Conservation (phyloP, 1,140 invertebrate species). For the Zaprionus gabonicus region DNA sequence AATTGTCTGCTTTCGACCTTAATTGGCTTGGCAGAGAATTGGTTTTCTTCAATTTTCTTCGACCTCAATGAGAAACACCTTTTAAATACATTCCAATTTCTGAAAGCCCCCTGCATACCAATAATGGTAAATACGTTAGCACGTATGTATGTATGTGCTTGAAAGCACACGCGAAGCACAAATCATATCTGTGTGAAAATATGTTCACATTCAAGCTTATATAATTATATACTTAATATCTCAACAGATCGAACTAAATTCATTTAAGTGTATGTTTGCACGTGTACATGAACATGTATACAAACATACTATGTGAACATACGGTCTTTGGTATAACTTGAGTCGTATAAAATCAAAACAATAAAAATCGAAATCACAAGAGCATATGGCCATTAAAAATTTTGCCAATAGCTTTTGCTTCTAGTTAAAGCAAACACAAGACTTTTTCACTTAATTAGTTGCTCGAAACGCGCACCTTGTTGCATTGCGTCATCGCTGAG, state of each 20-base stretch:
- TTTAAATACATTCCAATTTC: slow-evolving; percentile 8
- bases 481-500: slow-evolving; percentile 53
- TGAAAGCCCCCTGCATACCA: background rate
- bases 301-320: background rate
- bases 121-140: background rate
- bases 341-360: slow-evolving; percentile 23
- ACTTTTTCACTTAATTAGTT: slow-evolving; percentile 61
- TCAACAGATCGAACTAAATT: slow-evolving; percentile 4
- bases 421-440: slow-evolving; percentile 50
- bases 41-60: slow-evolving; percentile 12
- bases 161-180: too few species aligned
- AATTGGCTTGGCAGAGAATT: background rate
- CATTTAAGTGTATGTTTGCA: background rate
- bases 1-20: background rate
- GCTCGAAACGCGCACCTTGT: slow-evolving; percentile 36
- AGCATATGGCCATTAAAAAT: slow-evolving; percentile 41
- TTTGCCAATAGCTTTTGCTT: slow-evolving; percentile 36
- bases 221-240: background rate
- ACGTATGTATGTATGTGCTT: too few species aligned
- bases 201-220: background rate
- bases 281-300: background rate
- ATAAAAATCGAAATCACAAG: slow-evolving; percentile 45
- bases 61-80: slow-evolving; percentile 11
- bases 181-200: background rate
- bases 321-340: background rate